Conservation (phyloP, 2,797 vertebrate genomes). For the Threskiornis aethiopicus region DNA sequence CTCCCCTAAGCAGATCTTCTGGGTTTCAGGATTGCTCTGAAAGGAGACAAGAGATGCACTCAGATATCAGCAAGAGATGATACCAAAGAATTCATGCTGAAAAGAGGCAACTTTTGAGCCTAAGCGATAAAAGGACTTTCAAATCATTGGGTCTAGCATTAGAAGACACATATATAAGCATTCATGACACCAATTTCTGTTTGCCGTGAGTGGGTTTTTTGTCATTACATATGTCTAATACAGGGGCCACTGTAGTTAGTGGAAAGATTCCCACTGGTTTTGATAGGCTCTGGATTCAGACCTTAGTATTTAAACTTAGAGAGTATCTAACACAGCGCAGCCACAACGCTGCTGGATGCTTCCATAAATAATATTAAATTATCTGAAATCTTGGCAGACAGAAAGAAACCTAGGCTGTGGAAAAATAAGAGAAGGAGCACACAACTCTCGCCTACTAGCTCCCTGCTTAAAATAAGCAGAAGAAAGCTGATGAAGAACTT, state of each 20-base stretch:
- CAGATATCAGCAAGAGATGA: not conserved
- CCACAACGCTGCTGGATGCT: not conserved
- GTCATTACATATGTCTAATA: not conserved
- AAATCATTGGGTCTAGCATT: not conserved
- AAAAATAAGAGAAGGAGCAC: not conserved
- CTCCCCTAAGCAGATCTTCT: slow-evolving; percentile 87
- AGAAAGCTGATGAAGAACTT: not conserved
- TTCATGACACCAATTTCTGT: not conserved
- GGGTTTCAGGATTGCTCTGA: slow-evolving; percentile 83
- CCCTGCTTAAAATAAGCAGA: slow-evolving; percentile 24
- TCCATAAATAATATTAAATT: not conserved
- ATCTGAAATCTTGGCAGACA: not conserved
- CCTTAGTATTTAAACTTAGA: not conserved
- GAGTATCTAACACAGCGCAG: not conserved
- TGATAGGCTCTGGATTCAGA: not conserved
- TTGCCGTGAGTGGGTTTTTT: not conserved
- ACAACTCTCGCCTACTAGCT: not conserved
- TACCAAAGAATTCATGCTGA: not conserved
- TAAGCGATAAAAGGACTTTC: not conserved
- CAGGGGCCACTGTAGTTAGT: not conserved
- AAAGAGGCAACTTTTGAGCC: not conserved
- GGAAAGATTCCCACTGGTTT: not conserved
- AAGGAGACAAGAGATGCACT: not conserved
- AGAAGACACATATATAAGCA: not conserved
- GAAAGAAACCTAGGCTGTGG: not conserved